Evolutionary conservation across 2,113 vertebrate species (phyloP).

Genomic region (Sakesphorus luctuosus): DNA sequence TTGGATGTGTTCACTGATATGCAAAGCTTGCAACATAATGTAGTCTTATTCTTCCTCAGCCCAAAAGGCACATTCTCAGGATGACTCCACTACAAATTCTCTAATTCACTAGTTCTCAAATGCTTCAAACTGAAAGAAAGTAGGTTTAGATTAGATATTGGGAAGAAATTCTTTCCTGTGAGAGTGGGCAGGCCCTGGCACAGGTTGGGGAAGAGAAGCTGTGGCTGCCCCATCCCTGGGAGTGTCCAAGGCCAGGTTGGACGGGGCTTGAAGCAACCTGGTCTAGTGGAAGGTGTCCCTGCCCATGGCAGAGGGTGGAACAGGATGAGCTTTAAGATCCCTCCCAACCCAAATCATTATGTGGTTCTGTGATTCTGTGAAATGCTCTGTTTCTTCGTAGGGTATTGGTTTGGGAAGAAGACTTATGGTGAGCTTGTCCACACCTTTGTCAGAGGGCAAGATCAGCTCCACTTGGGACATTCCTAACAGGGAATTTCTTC

Average conservation of each 20-base stretch:
- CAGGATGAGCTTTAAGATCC: fast-evolving
- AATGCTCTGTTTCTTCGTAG: background rate
- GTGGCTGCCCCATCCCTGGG: background rate
- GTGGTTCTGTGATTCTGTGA: background rate
- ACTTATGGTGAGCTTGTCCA: background rate
- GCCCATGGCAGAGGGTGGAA: background rate
- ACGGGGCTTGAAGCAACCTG: background rate
- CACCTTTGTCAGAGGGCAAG: background rate
- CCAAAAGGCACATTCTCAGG: background rate
- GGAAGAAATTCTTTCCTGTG: fast-evolving
- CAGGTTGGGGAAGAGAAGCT: background rate
- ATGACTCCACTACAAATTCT: background rate
- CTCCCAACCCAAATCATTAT: background rate
- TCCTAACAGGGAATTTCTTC: background rate
- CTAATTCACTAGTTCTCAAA: background rate
- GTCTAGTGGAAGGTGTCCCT: background rate
- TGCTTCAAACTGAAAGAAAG: background rate
- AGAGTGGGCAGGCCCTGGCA: background rate
- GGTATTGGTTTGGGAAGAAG: background rate
- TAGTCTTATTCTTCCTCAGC: background rate
- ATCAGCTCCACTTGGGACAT: background rate
- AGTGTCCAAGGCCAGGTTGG: background rate
- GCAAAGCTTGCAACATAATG: background rate
- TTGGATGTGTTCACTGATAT: background rate
- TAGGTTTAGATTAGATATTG: background rate